Evolutionary conservation across 2,113 vertebrate species (phyloP), one percentile per base, ranked within the genome.

Genomic region (Lampris megalopsis): DNA sequence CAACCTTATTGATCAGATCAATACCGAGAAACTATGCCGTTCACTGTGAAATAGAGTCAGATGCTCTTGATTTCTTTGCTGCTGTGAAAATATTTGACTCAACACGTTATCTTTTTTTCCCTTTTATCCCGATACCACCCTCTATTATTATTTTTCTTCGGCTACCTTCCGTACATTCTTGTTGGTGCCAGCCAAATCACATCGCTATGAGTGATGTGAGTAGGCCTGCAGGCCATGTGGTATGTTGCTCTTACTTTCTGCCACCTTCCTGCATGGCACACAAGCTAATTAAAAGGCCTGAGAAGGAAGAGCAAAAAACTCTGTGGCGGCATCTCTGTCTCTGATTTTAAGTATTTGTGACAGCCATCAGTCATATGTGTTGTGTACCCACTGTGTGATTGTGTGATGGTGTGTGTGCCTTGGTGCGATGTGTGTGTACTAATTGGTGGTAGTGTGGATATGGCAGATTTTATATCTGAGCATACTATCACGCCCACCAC

Each of bases 331-430:
- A 9, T 72, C 49, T 71, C 42, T 63, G 71, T 73, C 67, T 71
- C 52, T 80, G 81, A 91, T 72, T 67, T 68, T 57, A 63, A 85
- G 76, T 77, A 71, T 75, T 65, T 74, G 38, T 68, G 86, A 67
- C 79, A 80, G 73, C 61, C 53, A 9, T 86, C 84, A 75, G 76
- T 80, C 80, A 72, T 69, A 77, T 69, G 77, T 53, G 68, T 84
- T 81, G 71, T 61, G 75, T 73, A 67, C 81, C 35, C 68, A 45
- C 59, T 45, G 37, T 60, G 60, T 60, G 38, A 48, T 67, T 40
- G 62, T 75, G 79, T 64, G 72, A 74, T 73, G 73, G 71, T 71
- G 61, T 75, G 67, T 80, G 6, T 3, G 47, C 47, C 43, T 40
- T 38, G n/a, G 59, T 66, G 53, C 41, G 1, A 36, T 52, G 11